Evolutionary conservation across 37 sponge, comb jelly and placozoan species (phyloP), one percentile per base, ranked within the genome.

Genomic region (Aphrocallistes beatrix): DNA sequence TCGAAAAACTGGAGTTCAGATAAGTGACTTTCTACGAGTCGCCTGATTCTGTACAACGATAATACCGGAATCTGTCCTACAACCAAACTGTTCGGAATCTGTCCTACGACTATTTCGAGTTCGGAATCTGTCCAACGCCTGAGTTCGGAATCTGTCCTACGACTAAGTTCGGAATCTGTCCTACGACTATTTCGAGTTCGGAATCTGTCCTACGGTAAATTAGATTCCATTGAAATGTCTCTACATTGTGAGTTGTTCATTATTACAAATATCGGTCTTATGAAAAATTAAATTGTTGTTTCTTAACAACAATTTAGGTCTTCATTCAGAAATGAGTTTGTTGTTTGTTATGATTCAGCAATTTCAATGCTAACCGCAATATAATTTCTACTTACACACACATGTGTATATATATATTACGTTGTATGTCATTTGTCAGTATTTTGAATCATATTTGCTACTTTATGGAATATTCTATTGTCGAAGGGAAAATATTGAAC

Each of bases 401-500:
- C 25, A 60, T 30, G n/a, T n/a, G n/a, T 28, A 60, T 60, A 60
- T 60, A 60, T 60, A 60, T 25, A 60, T 60, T 60, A 60, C 75
- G 75, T 60, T 60, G 17, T 60, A 60, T 60, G 75, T 60, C 34
- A 30, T 28, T 60, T 60, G 75, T 60, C 34, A 60, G 34, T 60
- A 60, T 60, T 60, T 60, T 60, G 75, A 60, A 60, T 28, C 75
- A 60, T 60, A 60, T 60, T 60, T 60, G 75, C 75, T 28, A 60
- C 34, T 60, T 60, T 19, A 60, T 21, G 75, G 75, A 60, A 60
- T 60, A 60, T 60, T 60, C 75, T 13, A 19, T 60, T 60, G 75
- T 60, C 75, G 75, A 60, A 60, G 75, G 75, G 75, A 60, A n/a
- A 60, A 60, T 60, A 60, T 60, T 60, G 75, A 60, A 60, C 75